A percentile compares a stretch with the other conserved stretches of the same genome.
Evolutionary conservation across 1,140 invertebrate genomes (phyloP).

Genomic region (Zaprionus gabonicus): DNA sequence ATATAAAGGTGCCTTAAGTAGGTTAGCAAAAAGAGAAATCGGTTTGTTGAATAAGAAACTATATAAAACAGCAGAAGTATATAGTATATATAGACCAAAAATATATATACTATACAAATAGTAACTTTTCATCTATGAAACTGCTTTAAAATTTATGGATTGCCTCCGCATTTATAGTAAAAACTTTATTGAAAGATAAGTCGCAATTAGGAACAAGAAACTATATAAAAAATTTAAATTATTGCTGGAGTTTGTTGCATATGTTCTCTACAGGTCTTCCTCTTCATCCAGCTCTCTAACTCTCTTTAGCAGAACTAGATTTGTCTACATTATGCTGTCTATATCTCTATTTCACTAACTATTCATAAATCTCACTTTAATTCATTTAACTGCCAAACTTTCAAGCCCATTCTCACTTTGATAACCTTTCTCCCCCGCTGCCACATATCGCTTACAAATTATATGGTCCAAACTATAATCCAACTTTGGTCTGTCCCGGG

Average conservation of each 20-base stretch:
- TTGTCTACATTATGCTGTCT: too few species aligned
- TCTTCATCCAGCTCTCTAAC: too few species aligned
- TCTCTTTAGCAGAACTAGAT: too few species aligned
- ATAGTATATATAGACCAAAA: neutral
- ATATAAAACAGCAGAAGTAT: neutral
- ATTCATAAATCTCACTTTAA: neutral
- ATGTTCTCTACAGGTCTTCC: neutral
- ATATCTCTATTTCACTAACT: too few species aligned
- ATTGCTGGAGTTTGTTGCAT: fast-evolving
- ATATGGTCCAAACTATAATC: neutral
- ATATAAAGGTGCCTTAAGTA: neutral
- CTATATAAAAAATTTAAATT: neutral
- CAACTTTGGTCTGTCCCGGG: neutral
- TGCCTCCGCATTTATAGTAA: neutral
- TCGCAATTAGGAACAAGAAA: neutral
- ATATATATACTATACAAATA: neutral
- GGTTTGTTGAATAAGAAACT: neutral
- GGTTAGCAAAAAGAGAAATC: neutral
- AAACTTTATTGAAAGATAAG: neutral
- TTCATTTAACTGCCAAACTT: neutral
- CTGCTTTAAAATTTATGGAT: too few species aligned
- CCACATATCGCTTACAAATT: neutral
- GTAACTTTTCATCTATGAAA: neutral
- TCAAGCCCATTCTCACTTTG: neutral
- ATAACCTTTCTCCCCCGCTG: neutral